These are phyloP conservation scores for Eriosoma lanigerum DNA, from an alignment of 1,140 invertebrate genomes.

Conservation along the genomic window DNA sequence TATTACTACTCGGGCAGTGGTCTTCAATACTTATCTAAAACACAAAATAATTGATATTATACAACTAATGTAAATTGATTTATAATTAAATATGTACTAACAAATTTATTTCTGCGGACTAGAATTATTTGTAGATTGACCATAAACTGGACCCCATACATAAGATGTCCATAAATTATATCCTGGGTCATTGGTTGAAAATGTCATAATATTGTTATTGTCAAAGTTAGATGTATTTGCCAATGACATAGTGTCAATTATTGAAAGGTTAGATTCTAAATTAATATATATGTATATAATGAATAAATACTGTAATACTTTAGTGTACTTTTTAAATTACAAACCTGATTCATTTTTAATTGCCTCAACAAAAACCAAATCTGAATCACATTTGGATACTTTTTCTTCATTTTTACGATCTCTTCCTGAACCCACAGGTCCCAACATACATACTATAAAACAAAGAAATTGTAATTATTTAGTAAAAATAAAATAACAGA, in stretches of 20 bases:
- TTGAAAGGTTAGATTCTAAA: constrained; percentile 19
- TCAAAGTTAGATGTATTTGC: background rate
- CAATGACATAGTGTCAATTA: background rate
- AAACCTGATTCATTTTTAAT: constrained; percentile 19
- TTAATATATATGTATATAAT: background rate
- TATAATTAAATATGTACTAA: background rate
- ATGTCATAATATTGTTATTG: constrained; percentile 5
- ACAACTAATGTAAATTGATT: background rate
- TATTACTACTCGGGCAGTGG: constrained; percentile 34
- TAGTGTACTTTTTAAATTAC: background rate
- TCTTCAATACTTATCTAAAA: constrained; percentile 26
- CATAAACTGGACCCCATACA: constrained; percentile 38
- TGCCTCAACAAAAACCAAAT: constrained; percentile 18
- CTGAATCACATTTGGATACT: background rate
- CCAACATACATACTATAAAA: background rate
- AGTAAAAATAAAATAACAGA: too few relatives aligned
- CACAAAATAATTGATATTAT: background rate
- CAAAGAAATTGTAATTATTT: background rate
- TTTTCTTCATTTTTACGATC: constrained; percentile 42
- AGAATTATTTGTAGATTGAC: constrained; percentile 26
- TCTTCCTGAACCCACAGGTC: constrained; percentile 46
- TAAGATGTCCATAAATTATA: constrained; percentile 47
- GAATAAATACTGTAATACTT: too few relatives aligned
- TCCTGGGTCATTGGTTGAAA: constrained; percentile 28
- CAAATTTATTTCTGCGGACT: background rate